Percentiles rank a stretch among this genome's conserved stretches.
Evolutionary conservation across 1,140 invertebrate genomes (phyloP).

Genomic region (Lycorma delicatula): DNA sequence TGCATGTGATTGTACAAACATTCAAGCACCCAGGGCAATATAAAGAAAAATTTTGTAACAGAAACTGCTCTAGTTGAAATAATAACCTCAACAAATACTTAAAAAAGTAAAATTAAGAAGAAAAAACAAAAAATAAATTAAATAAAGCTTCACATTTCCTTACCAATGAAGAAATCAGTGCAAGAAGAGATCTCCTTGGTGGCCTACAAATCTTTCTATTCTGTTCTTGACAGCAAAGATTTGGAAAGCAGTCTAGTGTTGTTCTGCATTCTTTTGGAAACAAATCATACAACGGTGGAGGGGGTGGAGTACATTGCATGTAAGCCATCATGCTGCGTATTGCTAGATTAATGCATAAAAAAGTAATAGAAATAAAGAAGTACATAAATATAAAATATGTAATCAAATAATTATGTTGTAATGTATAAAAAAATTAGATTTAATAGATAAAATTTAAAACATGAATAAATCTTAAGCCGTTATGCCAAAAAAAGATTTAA

Average conservation of each 20-base stretch:
- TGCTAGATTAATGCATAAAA: conserved; percentile 39
- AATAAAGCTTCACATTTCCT: too few species aligned
- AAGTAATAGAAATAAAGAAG: conserved; percentile 2
- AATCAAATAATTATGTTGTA: not conserved
- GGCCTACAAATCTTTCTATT: conserved; percentile 57
- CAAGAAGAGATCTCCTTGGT: conserved; percentile 53
- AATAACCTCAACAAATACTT: too few species aligned
- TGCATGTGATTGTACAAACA: too few species aligned
- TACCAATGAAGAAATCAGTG: conserved; percentile 47
- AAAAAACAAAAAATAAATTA: too few species aligned
- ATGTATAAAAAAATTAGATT: conserved; percentile 24
- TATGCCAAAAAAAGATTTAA: too few species aligned
- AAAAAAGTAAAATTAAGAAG: too few species aligned
- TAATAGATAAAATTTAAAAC: too few species aligned
- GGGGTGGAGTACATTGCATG: conserved; percentile 59
- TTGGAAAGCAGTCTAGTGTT: conserved; percentile 61
- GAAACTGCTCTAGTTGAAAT: too few species aligned
- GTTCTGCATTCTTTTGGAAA: conserved; percentile 56
- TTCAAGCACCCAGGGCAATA: too few species aligned
- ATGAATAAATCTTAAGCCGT: too few species aligned
- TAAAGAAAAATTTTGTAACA: too few species aligned
- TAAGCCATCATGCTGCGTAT: conserved; percentile 50
- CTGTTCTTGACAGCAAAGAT: conserved; percentile 62
- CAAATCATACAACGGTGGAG: conserved; percentile 49
- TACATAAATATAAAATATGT: conserved; percentile 1